These are phyloP conservation scores for Odobenus rosmarus DNA, from an alignment of 2,113 vertebrate genomes.

Conservation along the genomic window DNA sequence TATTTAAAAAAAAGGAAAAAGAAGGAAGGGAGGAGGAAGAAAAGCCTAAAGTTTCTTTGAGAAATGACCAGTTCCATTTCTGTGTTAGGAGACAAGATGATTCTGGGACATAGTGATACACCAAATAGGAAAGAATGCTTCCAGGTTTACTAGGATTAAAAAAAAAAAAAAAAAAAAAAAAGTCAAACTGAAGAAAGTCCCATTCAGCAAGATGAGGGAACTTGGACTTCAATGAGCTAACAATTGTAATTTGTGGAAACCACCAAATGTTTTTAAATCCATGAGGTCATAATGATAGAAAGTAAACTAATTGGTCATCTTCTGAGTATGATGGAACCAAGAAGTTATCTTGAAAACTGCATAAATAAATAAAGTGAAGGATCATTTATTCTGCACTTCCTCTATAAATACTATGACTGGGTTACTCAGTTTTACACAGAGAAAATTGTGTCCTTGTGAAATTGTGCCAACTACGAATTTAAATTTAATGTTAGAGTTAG, in stretches of 20 bases:
- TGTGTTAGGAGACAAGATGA: background rate
- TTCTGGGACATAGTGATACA: background rate
- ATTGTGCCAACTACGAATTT: background rate
- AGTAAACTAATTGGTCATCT: background rate
- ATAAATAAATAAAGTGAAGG: background rate
- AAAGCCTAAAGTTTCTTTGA: background rate
- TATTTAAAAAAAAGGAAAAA: background rate
- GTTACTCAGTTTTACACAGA: background rate
- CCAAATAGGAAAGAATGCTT: background rate
- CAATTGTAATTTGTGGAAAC: background rate
- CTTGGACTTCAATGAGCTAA: background rate
- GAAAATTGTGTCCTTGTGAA: background rate
- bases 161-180: background rate
- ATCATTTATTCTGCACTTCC: background rate
- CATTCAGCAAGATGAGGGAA: background rate
- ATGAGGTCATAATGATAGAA: background rate
- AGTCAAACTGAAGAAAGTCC: background rate
- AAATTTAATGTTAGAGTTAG: background rate
- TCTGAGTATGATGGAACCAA: background rate
- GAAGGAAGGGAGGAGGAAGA: accelerated
- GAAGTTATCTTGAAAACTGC: background rate
- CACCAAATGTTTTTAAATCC: background rate
- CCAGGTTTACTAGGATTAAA: background rate
- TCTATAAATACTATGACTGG: background rate
- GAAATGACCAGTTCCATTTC: background rate